Evolutionary conservation across 1,140 invertebrate genomes (phyloP), one percentile per base, ranked within the genome.

Genomic region (Dendroctonus valens): DNA sequence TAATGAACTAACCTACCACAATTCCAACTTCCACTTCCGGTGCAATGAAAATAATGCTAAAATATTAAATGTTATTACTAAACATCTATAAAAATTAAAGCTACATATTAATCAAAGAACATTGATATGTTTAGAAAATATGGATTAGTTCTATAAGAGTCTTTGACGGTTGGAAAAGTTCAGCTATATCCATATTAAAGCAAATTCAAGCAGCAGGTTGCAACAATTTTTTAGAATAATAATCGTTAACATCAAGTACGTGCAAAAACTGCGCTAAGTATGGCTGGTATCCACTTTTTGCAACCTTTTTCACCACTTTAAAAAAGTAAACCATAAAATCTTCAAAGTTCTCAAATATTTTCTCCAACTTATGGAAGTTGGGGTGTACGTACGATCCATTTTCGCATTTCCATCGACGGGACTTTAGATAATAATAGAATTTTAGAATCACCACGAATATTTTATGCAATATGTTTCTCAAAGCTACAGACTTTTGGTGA

Each of bases 391-490:
- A 77, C 6, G 50, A 50, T 5, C 69, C 69, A 55, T 73, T 57
- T 52, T 71, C 65, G 55, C 72, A 72, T 58, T 55, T 70, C 77
- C 77, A 78, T 42, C 67, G 54, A 49, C 70, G 58, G 9, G 71
- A 72, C 12, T 72, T 64, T 37, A 78, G 63, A 69, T 80, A 82
- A 74, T 84, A 81, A 73, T 88, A 89, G 72, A 90, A 91, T 70
- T 88, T 87, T 40, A 91, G 72, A 26, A 89, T 86, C 2, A 90
- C 83, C 44, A 84, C 84, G 62, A 90, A 89, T 4, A 89, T 86
- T 72, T 85, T 86, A 12, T 86, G 83, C 6, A 91, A 77, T 0
- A 86, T 79, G 44, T 84, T 84, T 68, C 84, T 84, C 14, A 91
- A 82, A 15, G 86, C 84, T 15, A 82, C 81, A 26, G 87, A 87